Conservation (phyloP, 2,113 vertebrate genomes). For the Synodontis membranacea region DNA sequence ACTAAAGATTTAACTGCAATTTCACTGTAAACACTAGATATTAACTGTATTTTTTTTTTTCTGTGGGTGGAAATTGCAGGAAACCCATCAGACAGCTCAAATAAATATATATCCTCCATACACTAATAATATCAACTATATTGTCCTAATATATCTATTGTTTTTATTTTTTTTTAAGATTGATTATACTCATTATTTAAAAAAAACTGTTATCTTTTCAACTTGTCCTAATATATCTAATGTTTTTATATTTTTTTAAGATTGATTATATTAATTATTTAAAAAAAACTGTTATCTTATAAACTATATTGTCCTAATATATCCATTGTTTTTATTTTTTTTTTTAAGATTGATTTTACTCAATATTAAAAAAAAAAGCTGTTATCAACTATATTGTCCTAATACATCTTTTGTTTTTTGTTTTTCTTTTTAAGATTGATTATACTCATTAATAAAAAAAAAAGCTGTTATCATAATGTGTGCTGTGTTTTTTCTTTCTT, state of each 20-base stretch:
- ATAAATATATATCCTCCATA: background rate
- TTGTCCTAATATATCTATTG: background rate
- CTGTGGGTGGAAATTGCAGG: background rate
- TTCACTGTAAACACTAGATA: background rate
- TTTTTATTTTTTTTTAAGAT: background rate
- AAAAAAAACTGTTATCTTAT: no score
- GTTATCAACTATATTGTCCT: background rate
- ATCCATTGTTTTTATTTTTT: background rate
- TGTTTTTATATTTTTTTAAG: background rate
- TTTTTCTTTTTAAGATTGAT: background rate
- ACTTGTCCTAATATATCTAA: background rate
- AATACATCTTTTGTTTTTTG: background rate
- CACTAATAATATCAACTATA: background rate
- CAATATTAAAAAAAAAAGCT: background rate
- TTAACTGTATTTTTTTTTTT: background rate
- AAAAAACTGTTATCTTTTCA: no score
- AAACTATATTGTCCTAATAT: background rate
- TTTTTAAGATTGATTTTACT: background rate
- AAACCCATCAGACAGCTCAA: background rate
- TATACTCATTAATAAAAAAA: background rate
- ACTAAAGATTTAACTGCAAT: background rate
- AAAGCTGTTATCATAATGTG: background rate
- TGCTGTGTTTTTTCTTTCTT: background rate
- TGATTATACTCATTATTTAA: background rate
- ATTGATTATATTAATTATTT: background rate